These are phyloP conservation scores for Drosophila gunungcola DNA, from an alignment of 1,140 invertebrate genomes.

Conservation along the genomic window DNA sequence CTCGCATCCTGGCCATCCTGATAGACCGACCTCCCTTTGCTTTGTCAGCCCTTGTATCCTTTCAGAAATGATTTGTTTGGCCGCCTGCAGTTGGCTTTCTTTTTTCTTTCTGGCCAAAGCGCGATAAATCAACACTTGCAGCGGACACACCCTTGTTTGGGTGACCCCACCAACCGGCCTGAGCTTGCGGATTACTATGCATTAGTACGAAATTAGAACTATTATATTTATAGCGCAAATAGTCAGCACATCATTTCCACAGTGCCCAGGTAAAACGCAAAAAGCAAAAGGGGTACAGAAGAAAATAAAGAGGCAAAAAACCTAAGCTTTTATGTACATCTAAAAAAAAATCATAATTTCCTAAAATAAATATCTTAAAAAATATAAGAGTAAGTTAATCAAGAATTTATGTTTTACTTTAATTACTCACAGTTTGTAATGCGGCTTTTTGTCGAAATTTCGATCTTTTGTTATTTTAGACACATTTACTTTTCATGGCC, in stretches of 20 bases:
- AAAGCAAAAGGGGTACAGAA: constrained; percentile 5
- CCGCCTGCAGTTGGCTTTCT: constrained; percentile 27
- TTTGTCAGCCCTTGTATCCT: constrained; percentile 20
- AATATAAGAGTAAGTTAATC: too few species aligned
- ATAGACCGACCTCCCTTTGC: background rate
- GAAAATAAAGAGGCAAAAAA: constrained; percentile 4
- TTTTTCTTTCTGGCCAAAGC: constrained; percentile 22
- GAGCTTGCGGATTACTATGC: constrained; percentile 32
- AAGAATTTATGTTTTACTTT: too few species aligned
- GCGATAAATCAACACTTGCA: constrained; percentile 54
- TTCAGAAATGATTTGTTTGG: constrained; percentile 57
- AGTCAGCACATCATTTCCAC: constrained; percentile 38
- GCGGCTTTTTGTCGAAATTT: too few species aligned
- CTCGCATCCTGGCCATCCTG: constrained; percentile 21
- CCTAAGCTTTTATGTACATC: constrained; percentile 5
- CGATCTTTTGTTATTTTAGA: too few species aligned
- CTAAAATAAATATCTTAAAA: too few species aligned
- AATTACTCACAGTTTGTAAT: too few species aligned
- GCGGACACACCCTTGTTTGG: constrained; percentile 9
- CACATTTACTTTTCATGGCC: too few species aligned
- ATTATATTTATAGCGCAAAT: constrained; percentile 59
- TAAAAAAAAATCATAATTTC: background rate
- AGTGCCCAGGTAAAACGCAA: constrained; percentile 32
- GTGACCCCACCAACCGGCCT: constrained; percentile 1
- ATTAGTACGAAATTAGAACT: constrained; percentile 59